These are phyloP conservation scores for Bugula neritina DNA, from an alignment of 2,888 invertebrate genomes.

Conservation along the genomic window DNA sequence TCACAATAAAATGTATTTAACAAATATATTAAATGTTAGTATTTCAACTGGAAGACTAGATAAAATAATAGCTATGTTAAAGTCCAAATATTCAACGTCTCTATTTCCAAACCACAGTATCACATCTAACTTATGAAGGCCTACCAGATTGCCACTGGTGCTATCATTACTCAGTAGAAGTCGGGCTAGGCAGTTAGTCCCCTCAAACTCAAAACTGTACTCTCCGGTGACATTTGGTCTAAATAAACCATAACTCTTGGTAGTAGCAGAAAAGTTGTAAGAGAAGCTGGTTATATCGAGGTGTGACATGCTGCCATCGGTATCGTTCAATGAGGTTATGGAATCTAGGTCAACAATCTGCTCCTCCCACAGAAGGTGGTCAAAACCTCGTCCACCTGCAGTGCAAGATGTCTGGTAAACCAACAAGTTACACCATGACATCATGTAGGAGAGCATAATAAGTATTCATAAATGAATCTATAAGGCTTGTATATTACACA, in stretches of 20 bases:
- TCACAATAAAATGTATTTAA: too few relatives aligned
- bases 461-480: too few relatives aligned
- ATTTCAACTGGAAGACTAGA: too few relatives aligned
- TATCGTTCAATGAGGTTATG: neutral
- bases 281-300: neutral
- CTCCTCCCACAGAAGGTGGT: neutral
- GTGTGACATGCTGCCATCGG: neutral
- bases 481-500: too few relatives aligned
- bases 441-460: too few relatives aligned
- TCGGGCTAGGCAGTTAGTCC: neutral
- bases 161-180: neutral
- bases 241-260: neutral
- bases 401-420: neutral
- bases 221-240: neutral
- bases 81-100: too few relatives aligned
- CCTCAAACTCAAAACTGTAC: constrained; percentile 24
- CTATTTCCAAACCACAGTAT: too few relatives aligned
- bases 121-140: too few relatives aligned
- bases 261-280: neutral
- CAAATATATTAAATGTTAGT: too few relatives aligned
- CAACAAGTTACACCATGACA: neutral
- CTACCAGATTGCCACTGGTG: neutral
- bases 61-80: too few relatives aligned
- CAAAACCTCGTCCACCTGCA: neutral
- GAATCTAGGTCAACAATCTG: neutral